Evolutionary conservation across 2,888 invertebrate species (phyloP).

Genomic region (Lissocephala sabroskyi): DNA sequence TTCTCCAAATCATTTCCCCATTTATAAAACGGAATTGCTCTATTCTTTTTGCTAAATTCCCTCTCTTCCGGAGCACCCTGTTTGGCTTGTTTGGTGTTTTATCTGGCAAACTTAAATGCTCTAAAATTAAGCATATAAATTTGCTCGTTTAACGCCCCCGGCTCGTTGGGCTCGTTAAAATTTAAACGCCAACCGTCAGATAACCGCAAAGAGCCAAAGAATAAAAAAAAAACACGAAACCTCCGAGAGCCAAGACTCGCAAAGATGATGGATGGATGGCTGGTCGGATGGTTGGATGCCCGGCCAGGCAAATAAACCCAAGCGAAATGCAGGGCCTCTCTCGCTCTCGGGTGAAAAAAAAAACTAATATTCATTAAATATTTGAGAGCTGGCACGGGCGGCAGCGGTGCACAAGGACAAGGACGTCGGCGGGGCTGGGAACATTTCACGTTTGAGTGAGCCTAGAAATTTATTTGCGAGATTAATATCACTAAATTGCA

Average conservation of each 20-base stretch:
- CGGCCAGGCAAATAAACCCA: constrained; percentile 10
- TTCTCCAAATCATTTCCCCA: too few relatives aligned
- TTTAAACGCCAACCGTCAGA: constrained; percentile 9
- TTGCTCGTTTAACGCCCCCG: constrained; percentile 31
- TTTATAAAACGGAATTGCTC: too few relatives aligned
- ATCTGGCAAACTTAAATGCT: constrained; percentile 24
- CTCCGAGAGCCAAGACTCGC: too few relatives aligned
- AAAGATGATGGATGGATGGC: too few relatives aligned
- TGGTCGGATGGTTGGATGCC: too few relatives aligned
- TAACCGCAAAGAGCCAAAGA: constrained; percentile 18
- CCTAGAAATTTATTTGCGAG: constrained; percentile 42
- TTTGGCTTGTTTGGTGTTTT: constrained; percentile 4
- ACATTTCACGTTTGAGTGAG: constrained; percentile 43
- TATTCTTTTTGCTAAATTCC: too few relatives aligned
- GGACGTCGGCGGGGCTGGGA: not conserved
- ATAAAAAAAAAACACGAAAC: not conserved
- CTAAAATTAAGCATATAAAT: constrained; percentile 34
- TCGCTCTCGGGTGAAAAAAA: not conserved
- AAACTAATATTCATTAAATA: constrained; percentile 55
- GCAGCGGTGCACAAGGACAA: not conserved
- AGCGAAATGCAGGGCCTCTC: not conserved
- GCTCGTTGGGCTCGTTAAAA: constrained; percentile 26
- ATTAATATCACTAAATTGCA: constrained; percentile 50
- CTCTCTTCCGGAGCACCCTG: not conserved
- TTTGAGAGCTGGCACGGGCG: constrained; percentile 28